These are phyloP conservation scores for Caretta caretta DNA, from an alignment of 2,113 vertebrate genomes.

Conservation along the genomic window DNA sequence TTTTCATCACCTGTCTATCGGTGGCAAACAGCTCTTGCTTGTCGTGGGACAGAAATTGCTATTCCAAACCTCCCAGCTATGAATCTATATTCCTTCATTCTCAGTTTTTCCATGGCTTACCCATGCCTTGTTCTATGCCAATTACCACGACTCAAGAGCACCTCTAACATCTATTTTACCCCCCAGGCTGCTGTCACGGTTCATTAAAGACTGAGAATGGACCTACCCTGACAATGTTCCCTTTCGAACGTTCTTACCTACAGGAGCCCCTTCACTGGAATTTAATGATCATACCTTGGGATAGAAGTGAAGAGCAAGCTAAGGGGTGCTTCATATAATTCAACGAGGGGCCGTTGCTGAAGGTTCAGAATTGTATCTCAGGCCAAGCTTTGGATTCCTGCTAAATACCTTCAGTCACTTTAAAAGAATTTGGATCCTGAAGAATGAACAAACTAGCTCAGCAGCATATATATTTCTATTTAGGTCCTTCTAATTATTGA, in stretches of 20 bases:
- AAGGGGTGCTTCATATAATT: neutral
- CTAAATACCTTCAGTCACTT: neutral
- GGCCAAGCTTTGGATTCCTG: neutral
- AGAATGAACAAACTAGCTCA: neutral
- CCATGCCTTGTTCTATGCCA: rapidly evolving
- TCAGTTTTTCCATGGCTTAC: rapidly evolving
- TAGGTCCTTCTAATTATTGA: neutral
- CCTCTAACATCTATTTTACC: neutral
- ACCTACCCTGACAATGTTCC: neutral
- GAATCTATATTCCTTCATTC: neutral
- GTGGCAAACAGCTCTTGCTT: neutral
- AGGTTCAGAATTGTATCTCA: neutral
- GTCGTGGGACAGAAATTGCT: neutral
- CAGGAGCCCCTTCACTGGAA: neutral
- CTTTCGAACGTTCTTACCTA: neutral
- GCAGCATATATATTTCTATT: neutral
- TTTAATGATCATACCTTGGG: neutral
- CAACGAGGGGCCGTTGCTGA: neutral
- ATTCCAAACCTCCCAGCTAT: neutral
- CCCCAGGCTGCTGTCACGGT: neutral
- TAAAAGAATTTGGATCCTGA: neutral
- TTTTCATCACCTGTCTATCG: neutral
- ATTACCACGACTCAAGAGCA: rapidly evolving
- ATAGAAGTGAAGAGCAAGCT: neutral
- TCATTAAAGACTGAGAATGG: neutral